Conservation (phyloP, 1,140 invertebrate species). For the Bombus confusus region DNA sequence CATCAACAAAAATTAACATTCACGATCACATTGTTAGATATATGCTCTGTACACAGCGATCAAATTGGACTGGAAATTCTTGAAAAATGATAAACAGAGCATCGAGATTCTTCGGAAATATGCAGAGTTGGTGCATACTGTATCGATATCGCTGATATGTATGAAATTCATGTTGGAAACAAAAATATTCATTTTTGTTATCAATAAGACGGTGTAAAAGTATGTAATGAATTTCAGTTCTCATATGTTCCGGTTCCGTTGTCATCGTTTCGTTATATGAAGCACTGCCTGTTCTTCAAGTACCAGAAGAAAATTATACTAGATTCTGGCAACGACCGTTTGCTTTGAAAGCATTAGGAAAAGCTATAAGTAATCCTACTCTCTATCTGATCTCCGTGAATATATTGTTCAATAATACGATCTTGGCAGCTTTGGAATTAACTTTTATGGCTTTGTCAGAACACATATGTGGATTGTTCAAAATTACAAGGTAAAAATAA, state of each 20-base stretch:
- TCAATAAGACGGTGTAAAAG: background rate
- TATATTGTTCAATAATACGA: accelerated
- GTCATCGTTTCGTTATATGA: accelerated
- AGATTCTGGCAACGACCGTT: background rate
- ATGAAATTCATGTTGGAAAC: background rate
- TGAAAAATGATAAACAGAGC: background rate
- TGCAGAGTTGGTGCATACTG: background rate
- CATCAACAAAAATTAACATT: background rate
- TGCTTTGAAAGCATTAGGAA: background rate
- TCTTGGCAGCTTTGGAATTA: background rate
- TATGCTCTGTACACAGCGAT: background rate
- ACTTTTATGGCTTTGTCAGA: background rate
- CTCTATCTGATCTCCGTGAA: background rate
- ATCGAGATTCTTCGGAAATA: background rate
- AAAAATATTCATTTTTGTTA: background rate
- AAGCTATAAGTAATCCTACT: background rate
- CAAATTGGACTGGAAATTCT: background rate
- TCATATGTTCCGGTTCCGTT: accelerated
- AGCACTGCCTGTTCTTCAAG: background rate
- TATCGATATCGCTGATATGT: background rate
- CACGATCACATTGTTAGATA: background rate
- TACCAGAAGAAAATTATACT: background rate
- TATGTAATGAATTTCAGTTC: background rate
- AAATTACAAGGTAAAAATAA: conserved; percentile 26
- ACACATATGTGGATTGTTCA: conserved; percentile 12